Evolutionary conservation across 2,113 vertebrate species (phyloP).

Genomic region (Ictidomys tridecemlineatus): DNA sequence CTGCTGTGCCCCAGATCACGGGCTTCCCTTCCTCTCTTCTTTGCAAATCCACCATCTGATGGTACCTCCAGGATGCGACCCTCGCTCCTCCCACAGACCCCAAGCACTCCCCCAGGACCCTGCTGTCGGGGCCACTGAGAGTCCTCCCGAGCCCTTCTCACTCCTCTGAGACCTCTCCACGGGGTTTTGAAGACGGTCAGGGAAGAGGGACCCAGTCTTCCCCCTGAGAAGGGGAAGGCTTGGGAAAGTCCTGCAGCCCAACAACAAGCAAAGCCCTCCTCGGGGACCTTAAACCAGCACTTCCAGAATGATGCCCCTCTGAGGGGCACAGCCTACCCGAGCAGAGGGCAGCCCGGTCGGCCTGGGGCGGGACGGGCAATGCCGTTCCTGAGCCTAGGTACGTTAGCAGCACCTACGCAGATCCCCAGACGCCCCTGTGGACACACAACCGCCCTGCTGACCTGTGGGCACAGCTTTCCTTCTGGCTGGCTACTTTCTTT

Average conservation of each 20-base stretch:
- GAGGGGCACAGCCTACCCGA: too few species aligned
- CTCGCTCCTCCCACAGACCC: neutral
- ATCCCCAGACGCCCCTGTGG: neutral
- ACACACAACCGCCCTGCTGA: neutral
- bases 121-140: neutral
- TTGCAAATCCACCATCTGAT: neutral
- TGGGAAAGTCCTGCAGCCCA: neutral
- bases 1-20: fast-evolving
- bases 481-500: neutral
- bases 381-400: neutral
- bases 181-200: neutral
- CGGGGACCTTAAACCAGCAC: neutral
- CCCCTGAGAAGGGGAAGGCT: neutral
- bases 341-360: neutral
- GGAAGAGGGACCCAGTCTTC: neutral
- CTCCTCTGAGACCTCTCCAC: neutral
- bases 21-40: neutral
- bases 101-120: neutral
- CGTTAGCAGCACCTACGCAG: neutral
- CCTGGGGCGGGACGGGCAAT: too few species aligned
- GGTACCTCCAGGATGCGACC: fast-evolving
- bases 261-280: neutral
- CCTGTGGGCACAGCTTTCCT: neutral
- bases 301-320: neutral
- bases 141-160: neutral